phyloP scores from a whole-genome alignment of 2,113 vertebrate species.

The Butorides virescens region DNA sequence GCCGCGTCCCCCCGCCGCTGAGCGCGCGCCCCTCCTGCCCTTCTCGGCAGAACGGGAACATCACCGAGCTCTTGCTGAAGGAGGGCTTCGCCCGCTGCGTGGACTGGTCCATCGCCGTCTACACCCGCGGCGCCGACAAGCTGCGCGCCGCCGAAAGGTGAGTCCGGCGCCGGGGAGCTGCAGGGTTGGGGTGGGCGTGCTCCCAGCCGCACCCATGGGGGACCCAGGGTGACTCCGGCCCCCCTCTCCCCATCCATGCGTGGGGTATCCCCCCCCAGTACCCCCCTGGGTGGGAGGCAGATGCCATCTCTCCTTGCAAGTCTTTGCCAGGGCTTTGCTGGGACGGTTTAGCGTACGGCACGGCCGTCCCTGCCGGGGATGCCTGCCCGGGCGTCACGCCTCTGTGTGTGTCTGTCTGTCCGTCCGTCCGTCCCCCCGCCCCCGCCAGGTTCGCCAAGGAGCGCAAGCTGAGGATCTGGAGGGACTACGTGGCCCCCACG shows the following conservation, averaged over 20 bases:
- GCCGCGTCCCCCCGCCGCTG: neutral
- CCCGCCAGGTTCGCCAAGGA: conserved; percentile 89
- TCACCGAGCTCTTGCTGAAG: conserved; percentile 92
- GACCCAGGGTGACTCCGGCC: neutral
- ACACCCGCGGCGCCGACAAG: conserved; percentile 93
- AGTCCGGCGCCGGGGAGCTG: neutral
- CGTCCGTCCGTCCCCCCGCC: neutral
- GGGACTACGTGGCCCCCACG: conserved; percentile 95
- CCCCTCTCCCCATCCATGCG: fast-evolving
- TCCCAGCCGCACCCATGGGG: neutral
- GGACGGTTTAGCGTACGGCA: fast-evolving
- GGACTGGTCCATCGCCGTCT: conserved; percentile 97
- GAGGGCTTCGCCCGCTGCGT: conserved; percentile 97
- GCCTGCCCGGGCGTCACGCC: neutral
- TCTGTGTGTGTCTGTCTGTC: too few species aligned
- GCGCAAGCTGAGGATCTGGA: conserved; percentile 93
- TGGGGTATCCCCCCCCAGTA: neutral
- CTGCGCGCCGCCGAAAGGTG: conserved; percentile 91
- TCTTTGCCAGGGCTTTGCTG: neutral
- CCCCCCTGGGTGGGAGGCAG: fast-evolving
- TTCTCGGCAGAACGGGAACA: conserved; percentile 89
- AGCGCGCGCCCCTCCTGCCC: fast-evolving
- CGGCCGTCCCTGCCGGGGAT: fast-evolving
- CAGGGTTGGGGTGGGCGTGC: neutral
- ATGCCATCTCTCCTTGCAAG: fast-evolving